Percentiles rank a stretch among this genome's conserved stretches.
Conservation (phyloP, 2,797 vertebrate species). For the Acrossocheilus wenchowensis region DNA sequence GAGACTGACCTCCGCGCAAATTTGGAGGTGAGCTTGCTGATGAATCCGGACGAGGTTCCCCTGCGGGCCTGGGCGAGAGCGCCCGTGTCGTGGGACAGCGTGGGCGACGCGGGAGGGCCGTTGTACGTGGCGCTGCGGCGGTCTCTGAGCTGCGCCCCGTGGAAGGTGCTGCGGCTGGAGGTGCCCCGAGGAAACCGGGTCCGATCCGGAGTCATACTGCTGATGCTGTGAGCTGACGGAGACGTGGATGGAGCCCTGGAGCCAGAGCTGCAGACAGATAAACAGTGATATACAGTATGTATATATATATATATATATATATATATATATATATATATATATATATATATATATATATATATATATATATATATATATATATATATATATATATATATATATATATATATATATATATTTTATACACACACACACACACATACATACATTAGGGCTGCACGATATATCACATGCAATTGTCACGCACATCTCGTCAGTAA, state of each 20-base stretch:
- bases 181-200: slow-evolving; percentile 96
- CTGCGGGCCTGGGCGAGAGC: slow-evolving; percentile 89
- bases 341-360: too few species aligned
- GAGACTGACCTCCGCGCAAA: slow-evolving; percentile 94
- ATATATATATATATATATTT: too few species aligned
- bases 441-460: too few species aligned
- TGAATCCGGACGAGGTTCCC: slow-evolving; percentile 94
- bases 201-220: slow-evolving; percentile 83
- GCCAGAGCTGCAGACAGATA: slow-evolving; percentile 69
- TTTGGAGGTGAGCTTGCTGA: slow-evolving; percentile 98
- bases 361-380: too few species aligned
- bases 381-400: too few species aligned
- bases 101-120: slow-evolving; percentile 93
- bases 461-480: too few species aligned
- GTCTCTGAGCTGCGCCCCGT: slow-evolving; percentile 95
- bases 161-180: slow-evolving; percentile 97
- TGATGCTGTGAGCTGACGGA: slow-evolving; percentile 97
- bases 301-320: too few species aligned
- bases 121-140: slow-evolving; percentile 95
- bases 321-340: too few species aligned
- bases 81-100: slow-evolving; percentile 89
- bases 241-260: slow-evolving; percentile 90
- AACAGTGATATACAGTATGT: background rate
- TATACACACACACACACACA: too few species aligned
- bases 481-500: too few species aligned